Base-by-base conservation (phyloP, 2,888 invertebrate genomes). In the Parnassius orleans region DNA sequence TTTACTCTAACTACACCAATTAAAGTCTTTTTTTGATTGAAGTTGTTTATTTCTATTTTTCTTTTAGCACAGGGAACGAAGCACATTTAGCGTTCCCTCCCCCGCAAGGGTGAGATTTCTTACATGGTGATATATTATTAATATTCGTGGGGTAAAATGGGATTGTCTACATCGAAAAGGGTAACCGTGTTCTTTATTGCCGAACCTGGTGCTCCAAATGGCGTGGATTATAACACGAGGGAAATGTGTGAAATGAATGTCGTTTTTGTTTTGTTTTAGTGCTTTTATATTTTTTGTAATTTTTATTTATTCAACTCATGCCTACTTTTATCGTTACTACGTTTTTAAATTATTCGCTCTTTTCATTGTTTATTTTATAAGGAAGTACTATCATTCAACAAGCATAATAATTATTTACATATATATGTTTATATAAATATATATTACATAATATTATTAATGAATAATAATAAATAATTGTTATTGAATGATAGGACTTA, bases 71-170 rank as follows among this genome's bases (percentile, higher is more conserved):
- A 86, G 87, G 88, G 87, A 79, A 71, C 79, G 82, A 75, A 79
- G 77, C 81, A 77, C 81, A 81, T 87, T 88, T 83, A 83, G 81
- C 81, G 74, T 73, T 69, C 73, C 87, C 87, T 79, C 88, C 87
- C 87, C 79, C 85, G 77, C 80, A 73, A 74, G 77, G 76, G 77
- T 72, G 84, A 87, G 88, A 86, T 90, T 89, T 90, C 90, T 90
- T 90, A 88, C 86, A 84, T 83, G 75, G 82, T 81, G 80, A 86
- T 90, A 84, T 86, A 87, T 87, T 90, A 89, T 87, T 87, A 86
- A 87, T 87, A 85, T 82, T 78, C 80, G 78, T 74, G 75, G 82
- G 83, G 86, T 76, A 73, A 77, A 71, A 71, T 72, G 69, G 78
- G 82, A 84, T 85, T 81, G 84, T 78, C 77, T 68, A 77, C 74